phyloP scores from a whole-genome alignment of 2,888 invertebrate genomes.

The Cheilosia urbana region DNA sequence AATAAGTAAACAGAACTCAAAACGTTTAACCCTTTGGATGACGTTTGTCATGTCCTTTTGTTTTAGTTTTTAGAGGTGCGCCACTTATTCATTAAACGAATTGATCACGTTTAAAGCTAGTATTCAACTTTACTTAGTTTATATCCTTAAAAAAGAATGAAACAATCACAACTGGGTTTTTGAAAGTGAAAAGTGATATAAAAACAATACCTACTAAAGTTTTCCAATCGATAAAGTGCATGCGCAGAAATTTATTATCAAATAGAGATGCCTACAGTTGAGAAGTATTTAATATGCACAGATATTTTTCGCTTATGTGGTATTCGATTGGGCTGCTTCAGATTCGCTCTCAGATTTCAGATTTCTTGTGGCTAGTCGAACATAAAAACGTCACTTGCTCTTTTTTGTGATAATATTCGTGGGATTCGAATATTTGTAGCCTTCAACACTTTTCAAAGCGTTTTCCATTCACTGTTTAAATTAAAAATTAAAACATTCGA shows the following conservation, averaged over 20 bases:
- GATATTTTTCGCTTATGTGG: too few relatives aligned
- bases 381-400: too few relatives aligned
- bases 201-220: background rate
- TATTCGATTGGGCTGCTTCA: too few relatives aligned
- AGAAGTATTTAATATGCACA: background rate
- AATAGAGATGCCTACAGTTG: background rate
- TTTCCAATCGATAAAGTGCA: background rate
- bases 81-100: background rate
- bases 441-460: too few relatives aligned
- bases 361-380: too few relatives aligned
- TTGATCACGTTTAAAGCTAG: background rate
- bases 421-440: too few relatives aligned
- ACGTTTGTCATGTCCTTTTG: background rate
- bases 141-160: background rate
- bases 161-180: background rate
- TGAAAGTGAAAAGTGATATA: background rate
- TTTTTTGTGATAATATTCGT: too few relatives aligned
- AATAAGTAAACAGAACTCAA: conserved; percentile 21
- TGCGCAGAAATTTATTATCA: background rate
- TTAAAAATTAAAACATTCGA: too few relatives aligned
- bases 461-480: too few relatives aligned
- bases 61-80: background rate
- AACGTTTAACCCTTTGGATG: conserved; percentile 14
- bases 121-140: background rate
- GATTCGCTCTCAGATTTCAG: too few relatives aligned